A percentile compares a stretch with the other conserved stretches of the same genome.
phyloP scores from a whole-genome alignment of 2,888 invertebrate genomes.

The Anagyrus pseudococci region DNA sequence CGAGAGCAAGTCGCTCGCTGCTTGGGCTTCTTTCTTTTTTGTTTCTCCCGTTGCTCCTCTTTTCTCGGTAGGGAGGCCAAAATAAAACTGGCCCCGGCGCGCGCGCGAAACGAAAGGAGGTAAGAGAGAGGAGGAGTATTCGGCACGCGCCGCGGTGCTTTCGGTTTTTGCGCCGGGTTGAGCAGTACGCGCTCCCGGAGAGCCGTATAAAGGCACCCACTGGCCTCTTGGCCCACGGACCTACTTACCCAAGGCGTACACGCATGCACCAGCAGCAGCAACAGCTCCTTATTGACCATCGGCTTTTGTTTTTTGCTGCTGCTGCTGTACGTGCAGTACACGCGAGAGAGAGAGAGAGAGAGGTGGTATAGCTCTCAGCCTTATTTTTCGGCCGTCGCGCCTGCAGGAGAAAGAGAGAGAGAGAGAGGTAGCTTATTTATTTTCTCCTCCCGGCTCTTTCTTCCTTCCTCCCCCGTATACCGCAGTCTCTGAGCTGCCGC shows the following conservation, averaged over 20 bases:
- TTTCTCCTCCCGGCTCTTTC: background rate
- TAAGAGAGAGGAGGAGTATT: background rate
- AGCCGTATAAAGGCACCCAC: conserved; percentile 1
- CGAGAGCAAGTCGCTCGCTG: too few relatives aligned
- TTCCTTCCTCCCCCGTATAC: background rate
- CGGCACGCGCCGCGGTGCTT: background rate
- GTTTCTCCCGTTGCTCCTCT: background rate
- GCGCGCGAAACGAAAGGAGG: too few relatives aligned
- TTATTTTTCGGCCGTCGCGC: too few relatives aligned
- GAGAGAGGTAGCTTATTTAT: too few relatives aligned
- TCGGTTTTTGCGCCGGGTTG: conserved; percentile 21
- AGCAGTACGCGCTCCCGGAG: background rate
- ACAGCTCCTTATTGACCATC: background rate
- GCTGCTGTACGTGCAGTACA: too few relatives aligned
- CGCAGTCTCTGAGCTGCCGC: too few relatives aligned
- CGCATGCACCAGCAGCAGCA: background rate
- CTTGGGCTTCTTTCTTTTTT: too few relatives aligned
- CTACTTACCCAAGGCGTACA: too few relatives aligned
- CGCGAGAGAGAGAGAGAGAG: background rate
- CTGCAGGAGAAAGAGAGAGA: background rate
- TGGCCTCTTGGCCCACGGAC: conserved; percentile 37
- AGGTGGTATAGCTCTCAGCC: too few relatives aligned
- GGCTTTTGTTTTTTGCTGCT: conserved; percentile 7
- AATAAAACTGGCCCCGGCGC: background rate
- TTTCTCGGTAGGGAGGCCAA: background rate